A percentile compares a stretch with the other conserved stretches of the same genome.
Conservation (phyloP, 2,113 vertebrate genomes). For the Grammomys dolichurus region DNA sequence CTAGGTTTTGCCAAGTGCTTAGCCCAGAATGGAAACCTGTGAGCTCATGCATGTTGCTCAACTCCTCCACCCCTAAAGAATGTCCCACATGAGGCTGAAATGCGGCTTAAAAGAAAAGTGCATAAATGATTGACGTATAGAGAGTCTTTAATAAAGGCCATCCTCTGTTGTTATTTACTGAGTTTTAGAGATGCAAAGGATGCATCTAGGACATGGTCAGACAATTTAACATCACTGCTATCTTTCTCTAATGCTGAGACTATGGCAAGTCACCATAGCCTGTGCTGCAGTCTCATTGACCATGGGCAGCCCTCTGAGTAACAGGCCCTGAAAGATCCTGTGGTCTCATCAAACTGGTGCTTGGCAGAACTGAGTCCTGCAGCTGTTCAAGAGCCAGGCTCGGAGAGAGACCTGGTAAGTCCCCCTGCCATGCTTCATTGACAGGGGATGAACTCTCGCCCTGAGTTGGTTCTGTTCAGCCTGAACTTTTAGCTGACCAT, state of each 20-base stretch:
- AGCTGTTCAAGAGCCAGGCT: background rate
- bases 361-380: background rate
- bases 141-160: background rate
- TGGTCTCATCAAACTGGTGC: background rate
- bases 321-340: background rate
- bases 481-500: background rate
- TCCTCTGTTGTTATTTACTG: background rate
- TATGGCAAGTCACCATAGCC: background rate
- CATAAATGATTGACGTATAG: background rate
- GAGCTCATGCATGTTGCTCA: background rate
- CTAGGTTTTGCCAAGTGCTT: background rate
- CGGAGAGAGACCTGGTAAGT: background rate
- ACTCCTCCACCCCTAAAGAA: background rate
- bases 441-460: background rate
- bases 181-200: background rate
- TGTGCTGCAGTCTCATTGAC: background rate
- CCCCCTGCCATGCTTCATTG: background rate
- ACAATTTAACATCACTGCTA: background rate
- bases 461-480: background rate
- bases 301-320: background rate
- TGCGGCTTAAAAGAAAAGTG: background rate
- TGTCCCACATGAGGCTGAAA: background rate
- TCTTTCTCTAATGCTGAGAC: background rate
- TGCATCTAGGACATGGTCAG: background rate
- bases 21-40: background rate